Percentiles rank a stretch among this genome's conserved stretches.
Evolutionary conservation across 2,797 vertebrate genomes (phyloP).

Genomic region (Rhabdophis nuchalis): DNA sequence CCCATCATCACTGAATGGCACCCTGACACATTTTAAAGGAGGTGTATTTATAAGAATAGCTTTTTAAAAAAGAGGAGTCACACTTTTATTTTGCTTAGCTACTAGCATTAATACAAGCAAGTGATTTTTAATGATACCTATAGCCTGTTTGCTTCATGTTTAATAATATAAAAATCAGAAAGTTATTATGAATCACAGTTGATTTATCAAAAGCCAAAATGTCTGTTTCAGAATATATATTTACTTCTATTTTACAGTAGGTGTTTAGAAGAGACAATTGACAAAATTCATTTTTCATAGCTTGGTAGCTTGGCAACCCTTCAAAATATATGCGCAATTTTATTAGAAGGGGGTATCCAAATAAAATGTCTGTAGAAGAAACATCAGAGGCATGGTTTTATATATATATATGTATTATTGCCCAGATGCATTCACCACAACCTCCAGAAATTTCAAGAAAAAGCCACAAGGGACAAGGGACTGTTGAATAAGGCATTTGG

Average conservation of each 20-base stretch:
- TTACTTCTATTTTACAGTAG: background rate
- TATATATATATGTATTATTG: too few relatives aligned
- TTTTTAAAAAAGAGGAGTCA: conserved; percentile 15
- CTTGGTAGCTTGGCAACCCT: accelerated
- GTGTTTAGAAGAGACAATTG: background rate
- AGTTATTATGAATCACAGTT: background rate
- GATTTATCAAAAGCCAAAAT: background rate
- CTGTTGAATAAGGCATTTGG: background rate
- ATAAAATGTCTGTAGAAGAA: background rate
- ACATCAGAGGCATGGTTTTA: background rate
- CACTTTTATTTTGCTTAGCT: background rate
- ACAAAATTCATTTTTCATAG: background rate
- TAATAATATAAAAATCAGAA: background rate
- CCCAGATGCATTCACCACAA: background rate
- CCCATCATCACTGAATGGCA: conserved; percentile 17
- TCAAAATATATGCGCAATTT: background rate
- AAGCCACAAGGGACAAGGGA: background rate
- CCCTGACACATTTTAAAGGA: conserved; percentile 29
- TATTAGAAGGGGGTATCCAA: background rate
- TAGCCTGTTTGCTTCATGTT: background rate
- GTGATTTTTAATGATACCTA: background rate
- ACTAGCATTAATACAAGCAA: background rate
- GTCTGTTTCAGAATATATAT: background rate
- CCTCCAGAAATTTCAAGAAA: background rate
- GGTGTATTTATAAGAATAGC: conserved; percentile 43